Base-by-base conservation (phyloP, 2,113 vertebrate genomes). In the Verasper variegatus region DNA sequence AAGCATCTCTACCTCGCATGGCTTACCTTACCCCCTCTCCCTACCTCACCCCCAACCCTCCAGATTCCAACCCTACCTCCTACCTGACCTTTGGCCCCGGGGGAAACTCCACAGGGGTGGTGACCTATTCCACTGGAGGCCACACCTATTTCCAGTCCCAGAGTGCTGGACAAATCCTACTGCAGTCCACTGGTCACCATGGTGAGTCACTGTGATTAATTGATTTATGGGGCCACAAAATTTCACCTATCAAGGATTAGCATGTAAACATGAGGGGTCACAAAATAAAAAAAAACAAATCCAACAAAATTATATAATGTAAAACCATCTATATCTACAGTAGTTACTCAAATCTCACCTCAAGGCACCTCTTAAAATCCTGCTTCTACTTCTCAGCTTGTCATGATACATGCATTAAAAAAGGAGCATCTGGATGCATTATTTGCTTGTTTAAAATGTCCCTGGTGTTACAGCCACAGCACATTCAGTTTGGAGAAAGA, bases 61-160 rank as follows among this genome's bases (percentile, higher is more conserved):
- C 84, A 0, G 89, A 94, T 0, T 94, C 92, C 49, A 91, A 88
- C 24, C 15, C 91, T 5, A 70, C 89, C 4, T 86, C 92, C 51
- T 96, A 96, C 66, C 84, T 96, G 4, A 7, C 93, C 0, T 85
- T 95, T 15, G 93, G 86, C 15, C 88, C 92, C 0, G 85, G 92
- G 9, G 91, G 84, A 21, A 90, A 78, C 54, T 91, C 81, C 15
- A 64, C 80, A 0, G 93, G 92, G 31, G 81, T 91, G 8, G 18
- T 93, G 74, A 88, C 88, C 45, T 96, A 89, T 20, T 90, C 92
- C 17, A 67, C 89, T 0, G 93, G 85, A 0, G 70, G 93, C 0
- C 94, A 93, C 27, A 14, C 80, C 17, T 97, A 90, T 5, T 83
- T 93, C 51, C 94, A 95, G 55, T 92, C 92, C 0, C 92, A 93